Conservation (phyloP, 2,888 invertebrate genomes). For the Sialis fuliginosa region DNA sequence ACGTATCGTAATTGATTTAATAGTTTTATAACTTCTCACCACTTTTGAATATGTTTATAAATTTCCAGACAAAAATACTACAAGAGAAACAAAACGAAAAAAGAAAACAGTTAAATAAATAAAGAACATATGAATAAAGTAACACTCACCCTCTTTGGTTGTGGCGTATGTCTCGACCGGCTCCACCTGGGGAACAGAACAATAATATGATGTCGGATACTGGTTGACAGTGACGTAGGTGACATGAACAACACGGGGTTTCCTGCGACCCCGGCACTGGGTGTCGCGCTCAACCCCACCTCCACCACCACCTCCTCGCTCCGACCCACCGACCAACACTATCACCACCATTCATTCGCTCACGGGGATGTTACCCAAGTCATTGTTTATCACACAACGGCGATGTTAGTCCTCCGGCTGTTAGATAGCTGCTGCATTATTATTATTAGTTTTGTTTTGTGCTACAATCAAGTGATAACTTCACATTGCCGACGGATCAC, state of each 20-base stretch:
- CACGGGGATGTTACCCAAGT: too few relatives aligned
- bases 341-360: conserved; percentile 43
- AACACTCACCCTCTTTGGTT: conserved; percentile 66
- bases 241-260: conserved; percentile 14
- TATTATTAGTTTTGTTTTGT: too few relatives aligned
- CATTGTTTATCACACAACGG: too few relatives aligned
- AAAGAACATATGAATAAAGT: neutral
- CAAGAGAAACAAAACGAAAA: neutral
- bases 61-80: neutral
- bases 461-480: too few relatives aligned
- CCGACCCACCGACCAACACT: conserved; percentile 39
- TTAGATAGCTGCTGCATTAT: too few relatives aligned
- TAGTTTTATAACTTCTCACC: too few relatives aligned
- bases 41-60: neutral
- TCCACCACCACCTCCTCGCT: conserved; percentile 38
- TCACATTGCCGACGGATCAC: too few relatives aligned
- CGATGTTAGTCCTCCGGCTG: too few relatives aligned
- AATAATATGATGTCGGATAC: conserved; percentile 1
- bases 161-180: conserved; percentile 58
- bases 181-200: conserved; percentile 26
- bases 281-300: conserved; percentile 42
- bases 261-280: conserved; percentile 39
- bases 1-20: too few relatives aligned
- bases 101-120: neutral
- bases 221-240: conserved; percentile 15